Evolutionary conservation across 1,140 invertebrate genomes (phyloP).

Genomic region (Sminthurinus signatus): DNA sequence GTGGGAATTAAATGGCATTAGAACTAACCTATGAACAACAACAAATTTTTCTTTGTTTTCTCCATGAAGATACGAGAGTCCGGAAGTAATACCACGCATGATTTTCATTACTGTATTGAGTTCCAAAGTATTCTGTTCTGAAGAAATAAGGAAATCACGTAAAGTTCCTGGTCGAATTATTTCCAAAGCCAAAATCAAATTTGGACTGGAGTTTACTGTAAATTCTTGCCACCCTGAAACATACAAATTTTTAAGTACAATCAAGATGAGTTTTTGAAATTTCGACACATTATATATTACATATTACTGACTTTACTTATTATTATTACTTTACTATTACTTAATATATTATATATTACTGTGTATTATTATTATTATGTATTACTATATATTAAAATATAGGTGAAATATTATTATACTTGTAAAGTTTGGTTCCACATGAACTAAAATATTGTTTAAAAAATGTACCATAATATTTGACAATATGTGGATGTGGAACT

Average conservation of each 20-base stretch:
- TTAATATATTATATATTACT: too few relatives aligned
- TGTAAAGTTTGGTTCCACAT: too few relatives aligned
- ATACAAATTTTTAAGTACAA: too few relatives aligned
- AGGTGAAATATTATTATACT: too few relatives aligned
- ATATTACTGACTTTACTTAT: too few relatives aligned
- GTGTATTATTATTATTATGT: too few relatives aligned
- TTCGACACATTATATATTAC: too few relatives aligned
- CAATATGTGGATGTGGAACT: constrained; percentile 1
- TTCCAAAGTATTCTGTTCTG: constrained; percentile 10
- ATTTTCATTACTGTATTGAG: constrained; percentile 24
- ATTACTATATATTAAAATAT: too few relatives aligned
- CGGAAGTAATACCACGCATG: constrained; percentile 26
- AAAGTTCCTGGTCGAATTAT: constrained; percentile 30
- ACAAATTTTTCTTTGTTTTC: constrained; percentile 33
- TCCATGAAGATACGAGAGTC: constrained; percentile 35
- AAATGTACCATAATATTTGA: constrained; percentile 34
- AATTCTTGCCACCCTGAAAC: constrained; percentile 37
- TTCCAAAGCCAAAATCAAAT: constrained; percentile 33
- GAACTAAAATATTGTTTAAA: too few relatives aligned
- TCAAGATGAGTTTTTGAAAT: too few relatives aligned
- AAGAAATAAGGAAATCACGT: constrained; percentile 26
- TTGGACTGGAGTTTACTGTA: constrained; percentile 14
- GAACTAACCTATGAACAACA: constrained; percentile 34
- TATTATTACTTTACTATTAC: too few relatives aligned
- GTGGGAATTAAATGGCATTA: neutral